Conservation (phyloP, 2,888 invertebrate species). For the Boloria selene region DNA sequence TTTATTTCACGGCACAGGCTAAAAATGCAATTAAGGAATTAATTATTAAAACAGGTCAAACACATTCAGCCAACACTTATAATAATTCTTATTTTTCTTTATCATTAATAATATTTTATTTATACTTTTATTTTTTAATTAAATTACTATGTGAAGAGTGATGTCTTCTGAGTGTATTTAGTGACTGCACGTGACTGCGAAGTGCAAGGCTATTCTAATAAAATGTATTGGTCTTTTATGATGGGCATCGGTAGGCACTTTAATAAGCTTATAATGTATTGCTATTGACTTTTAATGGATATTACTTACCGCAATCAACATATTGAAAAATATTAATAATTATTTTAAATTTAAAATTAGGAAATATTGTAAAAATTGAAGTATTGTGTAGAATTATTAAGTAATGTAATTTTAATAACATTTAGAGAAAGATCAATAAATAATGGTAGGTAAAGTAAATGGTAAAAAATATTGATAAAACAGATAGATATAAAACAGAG, state of each 20-base stretch:
- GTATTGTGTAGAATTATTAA: too few relatives aligned
- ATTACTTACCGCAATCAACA: neutral
- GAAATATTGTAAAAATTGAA: too few relatives aligned
- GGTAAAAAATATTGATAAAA: too few relatives aligned
- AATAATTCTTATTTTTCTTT: too few relatives aligned
- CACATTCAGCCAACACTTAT: too few relatives aligned
- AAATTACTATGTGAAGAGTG: conserved; percentile 31
- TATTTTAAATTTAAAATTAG: too few relatives aligned
- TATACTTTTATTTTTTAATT: conserved; percentile 19
- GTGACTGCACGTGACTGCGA: conserved; percentile 57
- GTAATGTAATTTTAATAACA: too few relatives aligned
- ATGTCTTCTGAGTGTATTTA: conserved; percentile 52
- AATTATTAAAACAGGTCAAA: neutral
- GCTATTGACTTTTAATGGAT: neutral
- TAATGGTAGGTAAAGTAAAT: too few relatives aligned
- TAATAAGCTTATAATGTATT: conserved; percentile 4
- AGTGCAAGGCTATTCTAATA: conserved; percentile 69
- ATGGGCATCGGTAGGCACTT: conserved; percentile 28
- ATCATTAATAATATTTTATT: neutral
- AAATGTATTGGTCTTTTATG: conserved; percentile 55
- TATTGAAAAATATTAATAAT: too few relatives aligned
- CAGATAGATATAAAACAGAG: too few relatives aligned
- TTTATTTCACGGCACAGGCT: conserved; percentile 1
- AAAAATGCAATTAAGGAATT: neutral
- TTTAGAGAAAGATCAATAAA: too few relatives aligned